Evolutionary conservation across 2,113 vertebrate genomes (phyloP), one percentile per base, ranked within the genome.

Genomic region (Pachypanchax playfairii): DNA sequence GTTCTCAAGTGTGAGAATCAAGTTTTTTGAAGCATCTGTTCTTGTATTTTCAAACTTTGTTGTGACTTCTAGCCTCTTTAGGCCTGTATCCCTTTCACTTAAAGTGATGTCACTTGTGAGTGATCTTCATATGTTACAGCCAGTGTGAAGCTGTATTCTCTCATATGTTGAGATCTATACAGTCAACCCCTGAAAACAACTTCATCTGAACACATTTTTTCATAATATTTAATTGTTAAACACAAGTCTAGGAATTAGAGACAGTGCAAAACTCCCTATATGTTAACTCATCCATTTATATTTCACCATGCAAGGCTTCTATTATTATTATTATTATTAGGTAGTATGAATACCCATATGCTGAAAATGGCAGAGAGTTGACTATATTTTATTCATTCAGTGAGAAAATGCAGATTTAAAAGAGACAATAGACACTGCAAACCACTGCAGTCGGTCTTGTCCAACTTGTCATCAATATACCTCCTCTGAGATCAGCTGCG

Each of bases 1-100:
- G 47, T 20, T 41, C 31, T 39, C 36, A 17, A 4, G 1, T 15
- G 25, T 5, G 13, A 36, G 15, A 28, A 47, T 21, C 18, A 4
- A 12, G 18, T 20, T 41, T n/a, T 24, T 56, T 28, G 18, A 11
- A 12, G 33, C 17, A 18, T 28, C 35, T 44, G 3, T 36, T 50
- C 26, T 38, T 65, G 36, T 29, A 36, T 44, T 39, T 48, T 24
- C 47, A 44, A 53, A n/a, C 1, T 18, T 41, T 20, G 15, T 57
- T 43, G 24, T 43, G 26, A 8, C 25, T 28, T 53, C 24, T 12
- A 42, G 4, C 10, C 22, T 29, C 5, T 18, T 22, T 38, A 17
- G 31, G 36, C 54, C 49, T 21, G 9, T 42, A 31, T 22, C n/a
- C 17, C 2, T 29, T 58, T 51, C 21, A 39, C 26, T 25, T 42